Evolutionary conservation across 2,888 invertebrate genomes (phyloP).

Genomic region (Drosophila greeni): DNA sequence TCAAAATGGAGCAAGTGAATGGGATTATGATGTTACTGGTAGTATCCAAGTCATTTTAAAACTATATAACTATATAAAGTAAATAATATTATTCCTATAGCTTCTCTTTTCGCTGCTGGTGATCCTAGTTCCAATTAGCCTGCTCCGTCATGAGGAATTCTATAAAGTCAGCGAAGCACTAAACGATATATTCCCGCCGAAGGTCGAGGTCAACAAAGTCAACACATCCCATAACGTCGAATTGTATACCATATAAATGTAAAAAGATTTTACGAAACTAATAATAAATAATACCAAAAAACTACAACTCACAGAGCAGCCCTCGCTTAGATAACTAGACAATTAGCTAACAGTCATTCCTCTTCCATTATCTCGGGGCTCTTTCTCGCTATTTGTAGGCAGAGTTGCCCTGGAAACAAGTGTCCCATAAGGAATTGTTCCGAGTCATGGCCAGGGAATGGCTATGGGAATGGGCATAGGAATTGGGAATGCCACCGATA

Average conservation of each 20-base stretch:
- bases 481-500: conserved; percentile 34
- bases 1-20: neutral
- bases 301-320: neutral
- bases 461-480: conserved; percentile 2
- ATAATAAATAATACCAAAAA: neutral
- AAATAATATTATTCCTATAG: neutral
- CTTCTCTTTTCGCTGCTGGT: neutral
- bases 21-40: neutral
- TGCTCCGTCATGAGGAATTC: neutral
- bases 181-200: rapidly evolving
- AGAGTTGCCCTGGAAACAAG: conserved; percentile 58
- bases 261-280: neutral
- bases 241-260: neutral
- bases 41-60: neutral
- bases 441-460: conserved; percentile 50
- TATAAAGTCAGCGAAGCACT: neutral
- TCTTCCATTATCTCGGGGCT: conserved; percentile 15
- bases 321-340: conserved; percentile 30
- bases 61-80: too few relatives aligned
- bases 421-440: conserved; percentile 41
- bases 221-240: neutral
- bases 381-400: conserved; percentile 14
- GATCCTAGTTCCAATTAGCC: neutral
- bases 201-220: too few relatives aligned
- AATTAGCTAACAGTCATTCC: conserved; percentile 43